A percentile compares a stretch with the other conserved stretches of the same genome.
These are phyloP conservation scores for Trialeurodes vaporariorum DNA, from an alignment of 1,140 invertebrate species.

Conservation along the genomic window DNA sequence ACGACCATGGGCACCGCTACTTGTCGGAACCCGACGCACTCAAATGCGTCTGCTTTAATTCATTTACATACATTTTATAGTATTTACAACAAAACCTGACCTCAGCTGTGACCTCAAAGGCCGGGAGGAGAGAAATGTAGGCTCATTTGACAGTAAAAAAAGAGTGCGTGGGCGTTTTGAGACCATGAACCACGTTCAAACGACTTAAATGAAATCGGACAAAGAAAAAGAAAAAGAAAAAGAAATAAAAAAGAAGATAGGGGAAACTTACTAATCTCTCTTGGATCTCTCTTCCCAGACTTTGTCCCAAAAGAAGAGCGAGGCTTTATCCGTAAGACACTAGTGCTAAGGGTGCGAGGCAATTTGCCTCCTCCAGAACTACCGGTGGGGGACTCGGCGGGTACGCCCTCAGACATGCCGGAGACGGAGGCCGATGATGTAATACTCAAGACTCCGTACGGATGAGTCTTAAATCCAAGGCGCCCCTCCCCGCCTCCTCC, in stretches of 20 bases:
- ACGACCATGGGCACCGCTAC: too few relatives aligned
- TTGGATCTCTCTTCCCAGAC: conserved; percentile 55
- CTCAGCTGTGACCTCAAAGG: too few relatives aligned
- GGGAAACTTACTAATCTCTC: conserved; percentile 49
- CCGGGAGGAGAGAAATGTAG: too few relatives aligned
- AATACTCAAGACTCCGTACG: conserved; percentile 18
- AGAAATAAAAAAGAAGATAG: too few relatives aligned
- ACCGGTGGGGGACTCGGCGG: conserved; percentile 33
- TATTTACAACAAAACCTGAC: too few relatives aligned
- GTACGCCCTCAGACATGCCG: conserved; percentile 24
- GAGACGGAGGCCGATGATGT: conserved; percentile 24
- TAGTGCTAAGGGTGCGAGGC: conserved; percentile 64
- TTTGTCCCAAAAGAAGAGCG: conserved; percentile 69
- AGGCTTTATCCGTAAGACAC: conserved; percentile 58
- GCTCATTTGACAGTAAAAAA: too few relatives aligned
- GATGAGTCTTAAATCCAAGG: conserved; percentile 31
- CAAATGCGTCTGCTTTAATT: too few relatives aligned
- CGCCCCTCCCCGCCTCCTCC: conserved; percentile 26
- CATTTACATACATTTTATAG: too few relatives aligned
- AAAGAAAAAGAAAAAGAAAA: too few relatives aligned
- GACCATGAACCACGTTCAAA: too few relatives aligned
- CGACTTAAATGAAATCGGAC: too few relatives aligned
- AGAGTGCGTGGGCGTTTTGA: not conserved
- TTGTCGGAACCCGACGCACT: too few relatives aligned
- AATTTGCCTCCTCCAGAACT: conserved; percentile 38